These are phyloP conservation scores for Monarcha castaneiventris DNA, from an alignment of 2,113 vertebrate species.

Conservation along the genomic window DNA sequence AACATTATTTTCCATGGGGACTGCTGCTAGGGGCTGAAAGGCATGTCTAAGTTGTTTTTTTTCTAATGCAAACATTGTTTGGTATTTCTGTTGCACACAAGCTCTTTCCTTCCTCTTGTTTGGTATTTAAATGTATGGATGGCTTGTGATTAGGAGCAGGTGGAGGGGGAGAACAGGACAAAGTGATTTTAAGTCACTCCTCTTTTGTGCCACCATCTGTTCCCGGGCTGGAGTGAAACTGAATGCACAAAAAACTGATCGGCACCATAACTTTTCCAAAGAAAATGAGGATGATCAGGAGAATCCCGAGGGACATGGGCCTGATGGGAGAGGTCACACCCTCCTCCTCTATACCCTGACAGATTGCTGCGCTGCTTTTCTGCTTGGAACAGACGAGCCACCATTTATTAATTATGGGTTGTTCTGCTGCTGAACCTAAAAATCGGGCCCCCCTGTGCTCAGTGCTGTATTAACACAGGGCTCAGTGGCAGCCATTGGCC, in stretches of 20 bases:
- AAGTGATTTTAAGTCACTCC: conserved; percentile 64
- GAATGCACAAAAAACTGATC: conserved; percentile 62
- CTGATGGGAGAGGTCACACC: conserved; percentile 61
- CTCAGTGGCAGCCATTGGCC: conserved; percentile 31
- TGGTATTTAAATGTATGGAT: conserved; percentile 67
- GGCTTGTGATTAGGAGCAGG: conserved; percentile 65
- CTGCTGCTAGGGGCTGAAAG: conserved; percentile 50
- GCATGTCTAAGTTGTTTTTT: conserved; percentile 42
- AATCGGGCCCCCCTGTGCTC: background rate
- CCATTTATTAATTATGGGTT: conserved; percentile 64
- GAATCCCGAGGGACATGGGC: conserved; percentile 33
- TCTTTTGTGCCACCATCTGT: conserved; percentile 69
- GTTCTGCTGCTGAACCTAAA: conserved; percentile 55
- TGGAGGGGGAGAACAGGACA: conserved; percentile 59
- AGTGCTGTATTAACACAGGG: conserved; percentile 42
- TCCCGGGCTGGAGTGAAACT: conserved; percentile 61
- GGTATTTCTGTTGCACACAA: conserved; percentile 61
- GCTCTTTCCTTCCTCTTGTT: conserved; percentile 57
- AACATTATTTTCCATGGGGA: conserved; percentile 59
- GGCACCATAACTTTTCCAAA: conserved; percentile 60
- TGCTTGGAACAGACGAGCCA: conserved; percentile 43
- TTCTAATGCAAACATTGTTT: conserved; percentile 60
- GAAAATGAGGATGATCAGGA: conserved; percentile 62
- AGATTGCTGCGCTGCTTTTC: conserved; percentile 54
- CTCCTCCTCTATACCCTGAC: conserved; percentile 53